Percentiles rank a stretch among this genome's conserved stretches.
Conservation (phyloP, 2,888 invertebrate species). For the Camptogramma bilineatum region DNA sequence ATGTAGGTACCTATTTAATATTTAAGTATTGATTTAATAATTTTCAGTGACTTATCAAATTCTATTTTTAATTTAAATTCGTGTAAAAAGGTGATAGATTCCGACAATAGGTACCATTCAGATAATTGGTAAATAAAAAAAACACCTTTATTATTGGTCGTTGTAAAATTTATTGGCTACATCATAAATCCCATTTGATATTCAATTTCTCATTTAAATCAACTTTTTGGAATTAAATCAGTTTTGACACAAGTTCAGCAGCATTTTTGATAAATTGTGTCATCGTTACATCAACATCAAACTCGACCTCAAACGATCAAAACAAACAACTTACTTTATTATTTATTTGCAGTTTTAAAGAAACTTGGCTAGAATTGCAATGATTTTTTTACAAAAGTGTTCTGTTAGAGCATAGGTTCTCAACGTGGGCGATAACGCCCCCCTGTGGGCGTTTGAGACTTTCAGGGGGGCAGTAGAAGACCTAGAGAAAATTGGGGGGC, state of each 20-base stretch:
- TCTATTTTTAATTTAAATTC: neutral
- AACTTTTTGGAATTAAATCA: conserved; percentile 3
- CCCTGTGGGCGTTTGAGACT: too few relatives aligned
- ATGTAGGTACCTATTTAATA: too few relatives aligned
- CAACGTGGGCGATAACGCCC: too few relatives aligned
- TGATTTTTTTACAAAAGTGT: too few relatives aligned
- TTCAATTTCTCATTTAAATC: conserved; percentile 13
- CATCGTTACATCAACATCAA: neutral
- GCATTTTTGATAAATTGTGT: conserved; percentile 2
- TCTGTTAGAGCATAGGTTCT: too few relatives aligned
- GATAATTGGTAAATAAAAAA: conserved; percentile 7
- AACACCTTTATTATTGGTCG: neutral
- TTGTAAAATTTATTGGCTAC: conserved; percentile 14
- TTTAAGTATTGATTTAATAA: too few relatives aligned
- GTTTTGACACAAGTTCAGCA: neutral
- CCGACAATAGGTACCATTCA: neutral
- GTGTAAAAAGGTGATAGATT: neutral
- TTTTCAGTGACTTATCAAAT: neutral
- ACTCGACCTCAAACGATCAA: too few relatives aligned
- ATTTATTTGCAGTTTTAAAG: neutral
- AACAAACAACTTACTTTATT: neutral
- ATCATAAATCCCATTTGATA: conserved; percentile 19
- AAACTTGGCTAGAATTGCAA: too few relatives aligned
- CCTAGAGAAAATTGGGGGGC: too few relatives aligned
- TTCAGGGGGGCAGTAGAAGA: too few relatives aligned